Evolutionary conservation across 2,113 vertebrate species (phyloP), one percentile per base, ranked within the genome.

Genomic region (Tauraco erythrolophus): DNA sequence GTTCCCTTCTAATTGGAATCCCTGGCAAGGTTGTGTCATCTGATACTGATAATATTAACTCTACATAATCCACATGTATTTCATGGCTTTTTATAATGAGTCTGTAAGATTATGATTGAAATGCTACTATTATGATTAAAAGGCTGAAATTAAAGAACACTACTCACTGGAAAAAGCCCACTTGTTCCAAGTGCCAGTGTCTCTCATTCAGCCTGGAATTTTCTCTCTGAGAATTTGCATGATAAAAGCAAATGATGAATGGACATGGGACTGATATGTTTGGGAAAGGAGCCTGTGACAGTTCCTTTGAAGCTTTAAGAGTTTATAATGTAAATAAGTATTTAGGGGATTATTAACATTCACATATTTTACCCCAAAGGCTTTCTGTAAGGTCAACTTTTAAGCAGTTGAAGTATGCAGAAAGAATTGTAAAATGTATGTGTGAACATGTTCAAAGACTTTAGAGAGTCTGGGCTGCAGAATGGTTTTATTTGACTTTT

Each of bases 321-420:
- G 82, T 88, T 95, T 94, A 82, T 94, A 91, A 91, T 88, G 71
- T 96, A 97, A 95, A 94, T 95, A 94, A 65, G 37, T 95, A 84
- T 92, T 95, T 95, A 92, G 79, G 61, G 50, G 54, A 90, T 92
- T 96, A 82, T 85, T 93, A 88, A 58, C n/a, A 88, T 93, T 94
- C 93, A 90, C 25, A 61, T 84, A 85, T 93, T 93, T 97, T 93
- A 93, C 54, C 35, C 58, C 53, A 88, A 83, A 95, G 45, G 45
- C 81, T 96, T 95, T 89, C 48, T 48, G 8, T 88, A 95, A 92
- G 57, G 94, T 96, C 90, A 95, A 25, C 61, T 83, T 91, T 82
- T 77, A 92, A 94, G 48, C n/a, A 46, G 48, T 14, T 50, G 35
- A 93, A 83, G 14, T 30, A 90, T 65, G 54, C 41, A 84, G 43